phyloP scores from a whole-genome alignment of 2,113 vertebrate species.

The Myanophis thanlyinensis region DNA sequence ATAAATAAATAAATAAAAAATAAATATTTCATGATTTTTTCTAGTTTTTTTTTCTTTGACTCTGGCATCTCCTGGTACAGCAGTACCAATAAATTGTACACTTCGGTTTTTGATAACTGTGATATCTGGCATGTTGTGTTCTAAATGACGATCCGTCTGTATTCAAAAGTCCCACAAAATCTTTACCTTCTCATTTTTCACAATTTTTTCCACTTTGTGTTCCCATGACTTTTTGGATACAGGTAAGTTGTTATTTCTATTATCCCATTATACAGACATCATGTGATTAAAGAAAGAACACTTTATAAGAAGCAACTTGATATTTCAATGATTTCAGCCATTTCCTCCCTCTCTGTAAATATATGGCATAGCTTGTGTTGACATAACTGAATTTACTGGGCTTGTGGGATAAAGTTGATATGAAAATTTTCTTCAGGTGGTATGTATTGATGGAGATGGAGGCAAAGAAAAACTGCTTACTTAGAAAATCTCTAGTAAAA shows the following conservation, averaged over 20 bases:
- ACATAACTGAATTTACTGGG: not conserved
- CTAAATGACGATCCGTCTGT: too few relatives aligned
- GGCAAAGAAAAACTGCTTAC: not conserved
- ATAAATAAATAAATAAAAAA: too few relatives aligned
- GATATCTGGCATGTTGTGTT: too few relatives aligned
- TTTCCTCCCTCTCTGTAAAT: not conserved
- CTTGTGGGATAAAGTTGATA: not conserved
- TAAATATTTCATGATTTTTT: too few relatives aligned
- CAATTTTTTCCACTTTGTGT: too few relatives aligned
- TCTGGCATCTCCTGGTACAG: too few relatives aligned
- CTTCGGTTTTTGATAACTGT: too few relatives aligned
- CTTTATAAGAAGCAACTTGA: not conserved
- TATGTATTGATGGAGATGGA: not conserved
- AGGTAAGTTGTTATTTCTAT: not conserved
- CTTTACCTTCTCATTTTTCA: too few relatives aligned
- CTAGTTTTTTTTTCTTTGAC: too few relatives aligned
- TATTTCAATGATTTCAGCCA: not conserved
- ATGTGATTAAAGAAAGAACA: not conserved
- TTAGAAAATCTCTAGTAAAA: not conserved
- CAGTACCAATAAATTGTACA: too few relatives aligned
- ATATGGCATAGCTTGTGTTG: not conserved
- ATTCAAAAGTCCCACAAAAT: too few relatives aligned
- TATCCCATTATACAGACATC: not conserved
- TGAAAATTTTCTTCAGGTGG: not conserved
- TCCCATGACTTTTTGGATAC: too few relatives aligned